Evolutionary conservation across 1,140 invertebrate species (phyloP), one percentile per base, ranked within the genome.

Genomic region (Drosophila sp.): DNA sequence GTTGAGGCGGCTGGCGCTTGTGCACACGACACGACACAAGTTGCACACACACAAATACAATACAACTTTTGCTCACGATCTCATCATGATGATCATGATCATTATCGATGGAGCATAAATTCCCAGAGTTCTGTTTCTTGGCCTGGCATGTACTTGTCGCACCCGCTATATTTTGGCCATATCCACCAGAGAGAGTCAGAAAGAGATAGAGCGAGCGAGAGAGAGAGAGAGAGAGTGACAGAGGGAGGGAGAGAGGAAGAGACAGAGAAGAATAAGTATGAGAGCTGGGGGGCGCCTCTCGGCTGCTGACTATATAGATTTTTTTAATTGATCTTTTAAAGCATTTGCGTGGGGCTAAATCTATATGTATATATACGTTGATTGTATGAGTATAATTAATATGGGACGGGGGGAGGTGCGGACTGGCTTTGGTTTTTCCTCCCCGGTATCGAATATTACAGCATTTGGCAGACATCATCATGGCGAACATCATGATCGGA

Each of bases 21-120:
- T 87, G 83, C 83, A 87, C 83, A 87, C 83, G 83, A 87, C 83
- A 86, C 44, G 44, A 50, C 83, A 86, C 83, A 86, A 86, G 72
- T 71, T 62, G 54, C 50, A 41, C 56, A 65, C 66, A 77, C 47
- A 68, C 44, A 60, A 60, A 69, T 33, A 66, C 44, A 63, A 44
- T 27, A 29, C 58, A 62, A 47, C 29, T 58, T 27, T 63, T 57
- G 35, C 60, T 40, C 60, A 77, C 77, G 63, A 72, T 76, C 64
- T 33, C 64, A 38, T 66, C 79, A 77, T 60, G 40, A 58, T 27
- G 6, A 40, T 65, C 54, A 66, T 25, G 61, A 66, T 58, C 25
- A 60, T n/a, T 10, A 50, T 32, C 60, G 67, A 60, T 76, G 54
- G 66, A 76, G 73, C 73, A 76, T 76, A 76, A 64, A 76, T 76